Conservation (phyloP, 2,888 invertebrate species). For the Lacanobia wlatinum region DNA sequence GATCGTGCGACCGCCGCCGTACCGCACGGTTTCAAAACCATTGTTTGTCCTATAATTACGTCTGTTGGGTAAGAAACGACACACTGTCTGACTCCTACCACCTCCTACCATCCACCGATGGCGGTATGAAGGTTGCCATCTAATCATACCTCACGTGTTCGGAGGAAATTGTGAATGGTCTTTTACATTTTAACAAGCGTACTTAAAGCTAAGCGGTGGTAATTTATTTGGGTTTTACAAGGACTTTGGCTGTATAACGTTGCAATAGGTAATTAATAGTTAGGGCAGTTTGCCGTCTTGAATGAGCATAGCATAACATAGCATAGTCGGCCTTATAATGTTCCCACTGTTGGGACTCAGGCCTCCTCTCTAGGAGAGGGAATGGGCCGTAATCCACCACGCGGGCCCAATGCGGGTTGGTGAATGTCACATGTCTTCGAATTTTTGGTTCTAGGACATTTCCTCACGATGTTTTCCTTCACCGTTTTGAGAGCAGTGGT, state of each 20-base stretch:
- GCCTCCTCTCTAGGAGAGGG: too few species aligned
- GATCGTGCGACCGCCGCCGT: constrained; percentile 79
- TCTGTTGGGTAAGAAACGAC: constrained; percentile 73
- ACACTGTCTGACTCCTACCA: constrained; percentile 46
- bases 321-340: too few species aligned
- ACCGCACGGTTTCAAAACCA: constrained; percentile 78
- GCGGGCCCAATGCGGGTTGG: too few species aligned
- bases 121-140: constrained; percentile 12
- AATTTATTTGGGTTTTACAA: constrained; percentile 27
- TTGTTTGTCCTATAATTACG: constrained; percentile 82
- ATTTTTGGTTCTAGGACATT: too few species aligned
- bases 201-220: constrained; percentile 19
- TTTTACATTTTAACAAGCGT: constrained; percentile 38
- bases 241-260: constrained; percentile 28
- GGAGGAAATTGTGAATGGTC: constrained; percentile 50
- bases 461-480: too few species aligned
- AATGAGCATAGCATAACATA: too few species aligned
- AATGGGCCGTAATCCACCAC: too few species aligned
- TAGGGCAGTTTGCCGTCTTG: neutral
- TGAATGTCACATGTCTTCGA: too few species aligned
- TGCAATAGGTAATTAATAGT: constrained; percentile 30
- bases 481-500: too few species aligned
- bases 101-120: constrained; percentile 11
- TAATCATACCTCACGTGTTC: constrained; percentile 39
- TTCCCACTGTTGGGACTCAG: too few species aligned